Evolutionary conservation across 2,888 invertebrate species (phyloP), one percentile per base, ranked within the genome.

Genomic region (Fissipunctia ypsillon): DNA sequence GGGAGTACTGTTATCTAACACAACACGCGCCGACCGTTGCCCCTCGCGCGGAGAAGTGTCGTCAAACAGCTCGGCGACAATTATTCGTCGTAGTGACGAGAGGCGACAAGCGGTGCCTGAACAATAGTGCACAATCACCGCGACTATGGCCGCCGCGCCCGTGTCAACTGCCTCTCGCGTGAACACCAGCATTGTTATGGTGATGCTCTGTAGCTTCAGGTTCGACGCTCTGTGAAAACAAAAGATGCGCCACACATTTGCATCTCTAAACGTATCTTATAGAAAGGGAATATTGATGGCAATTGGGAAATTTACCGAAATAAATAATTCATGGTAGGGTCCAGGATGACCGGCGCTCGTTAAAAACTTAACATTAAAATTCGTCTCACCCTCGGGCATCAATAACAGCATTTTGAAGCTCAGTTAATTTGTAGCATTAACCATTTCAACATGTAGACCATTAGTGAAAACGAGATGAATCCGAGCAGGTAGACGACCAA

Each of bases 391-490:
- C 93, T 87, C 80, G 87, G 91, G 91, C 89, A 87, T 88, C 91
- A 90, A 93, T 91, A 92, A 88, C 88, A 92, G 91, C 90, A 94
- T 91, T 93, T 94, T 91, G 89, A 89, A 88, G 89, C 88, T 91
- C 87, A 84, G 92, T 94, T 95, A 95, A 94, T 95, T 95, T 94
- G 94, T 93, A 93, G 91, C 93, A 93, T 94, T 94, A 94, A 93
- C 90, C 90, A 90, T 94, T 94, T 91, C 90, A 91, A 94, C 89
- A 89, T 91, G 88, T 88, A 89, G 88, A 89, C 93, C 91, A 93
- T 94, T 94, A 93, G 93, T 93, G 90, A 91, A 94, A 93, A 91
- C 90, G 91, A 93, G 91, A 92, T 90, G 91, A 91, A 88, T 87
- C 89, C 82, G 87, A 90, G 95, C 95, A 95, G 95, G 96, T 96